Conservation (phyloP, 2,888 invertebrate genomes). For the Pomacea canaliculata region DNA sequence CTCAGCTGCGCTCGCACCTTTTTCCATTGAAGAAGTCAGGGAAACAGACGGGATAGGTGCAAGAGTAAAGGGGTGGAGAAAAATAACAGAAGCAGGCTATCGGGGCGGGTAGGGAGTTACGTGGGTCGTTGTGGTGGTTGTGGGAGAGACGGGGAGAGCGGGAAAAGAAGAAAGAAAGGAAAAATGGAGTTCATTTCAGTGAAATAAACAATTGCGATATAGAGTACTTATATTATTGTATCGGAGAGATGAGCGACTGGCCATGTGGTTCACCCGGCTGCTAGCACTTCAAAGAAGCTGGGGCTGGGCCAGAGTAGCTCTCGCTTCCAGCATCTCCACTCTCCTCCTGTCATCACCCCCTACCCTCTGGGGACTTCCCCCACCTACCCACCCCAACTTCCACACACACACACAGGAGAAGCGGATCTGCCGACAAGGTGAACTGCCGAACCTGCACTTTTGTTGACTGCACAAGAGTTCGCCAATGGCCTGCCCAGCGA, state of each 20-base stretch:
- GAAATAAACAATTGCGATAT: slow-evolving; percentile 22
- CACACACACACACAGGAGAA: neutral
- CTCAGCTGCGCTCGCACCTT: too few relatives aligned
- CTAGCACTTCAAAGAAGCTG: slow-evolving; percentile 1
- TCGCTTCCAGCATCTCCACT: too few relatives aligned
- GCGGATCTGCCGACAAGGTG: neutral
- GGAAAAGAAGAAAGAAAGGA: neutral
- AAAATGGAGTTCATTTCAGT: slow-evolving; percentile 11
- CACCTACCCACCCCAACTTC: neutral
- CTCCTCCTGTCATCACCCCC: too few relatives aligned
- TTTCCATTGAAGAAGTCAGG: too few relatives aligned
- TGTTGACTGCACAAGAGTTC: slow-evolving; percentile 1
- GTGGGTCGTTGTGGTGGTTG: neutral
- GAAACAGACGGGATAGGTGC: too few relatives aligned
- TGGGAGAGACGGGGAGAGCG: neutral
- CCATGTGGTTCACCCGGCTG: neutral
- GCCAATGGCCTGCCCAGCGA: slow-evolving; percentile 12
- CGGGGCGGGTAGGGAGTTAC: neutral
- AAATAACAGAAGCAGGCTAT: neutral
- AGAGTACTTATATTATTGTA: slow-evolving; percentile 24
- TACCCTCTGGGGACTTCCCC: neutral
- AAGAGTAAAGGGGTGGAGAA: too few relatives aligned
- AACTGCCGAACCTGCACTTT: slow-evolving; percentile 15
- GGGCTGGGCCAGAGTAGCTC: neutral
- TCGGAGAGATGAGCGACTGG: slow-evolving; percentile 12